Base-by-base conservation (phyloP, 2,113 vertebrate species). In the Callipepla californica region DNA sequence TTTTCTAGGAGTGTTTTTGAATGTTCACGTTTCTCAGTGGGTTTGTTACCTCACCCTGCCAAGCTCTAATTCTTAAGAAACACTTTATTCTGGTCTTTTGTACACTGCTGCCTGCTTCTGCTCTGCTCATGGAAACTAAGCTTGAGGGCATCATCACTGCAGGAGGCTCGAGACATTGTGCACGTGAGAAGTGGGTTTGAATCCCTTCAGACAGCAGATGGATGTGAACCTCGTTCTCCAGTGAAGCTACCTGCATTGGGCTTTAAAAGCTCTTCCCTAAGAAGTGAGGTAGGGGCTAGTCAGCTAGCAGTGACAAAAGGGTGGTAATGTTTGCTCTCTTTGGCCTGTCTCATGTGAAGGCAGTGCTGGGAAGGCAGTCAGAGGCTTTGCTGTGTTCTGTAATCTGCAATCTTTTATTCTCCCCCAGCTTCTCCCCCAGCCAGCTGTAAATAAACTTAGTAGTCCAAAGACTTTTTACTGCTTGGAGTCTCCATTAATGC, bases 141-240 rank as follows among this genome's bases (percentile, higher is more conserved):
- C 44, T 21, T 58, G n/a, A 47, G 42, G 44, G 36, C 50, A 18
- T 36, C 0, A 0, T 22, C 45, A 34, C 50, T 6, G 3, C 84
- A 80, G 76, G 55, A 4, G 55, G 72, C 5, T 55, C 77, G 72
- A 68, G 40, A 32, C 15, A 16, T 66, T 63, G 68, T 45, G 30
- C 50, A 34, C 23, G 20, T 51, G 40, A 69, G 32, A 75, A 3
- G 1, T 6, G 23, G 9, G 5, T 55, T 76, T 79, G 21, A 68
- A 55, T 75, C 32, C 23, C 8, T 40, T 87, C 20, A 62, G 69
- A 17, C 1, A 62, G 25, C 17, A 61, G 57, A 15, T n/a, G 22
- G 40, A 38, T 62, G 45, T 34, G 68, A 74, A 44, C 26, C 57
- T 62, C 13, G 28, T 13, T 45, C n/a, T 75, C 51, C 8, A 5